Percentiles rank a stretch among this genome's conserved stretches.
Evolutionary conservation across 2,113 vertebrate genomes (phyloP).

Genomic region (Chrysochloris asiatica): DNA sequence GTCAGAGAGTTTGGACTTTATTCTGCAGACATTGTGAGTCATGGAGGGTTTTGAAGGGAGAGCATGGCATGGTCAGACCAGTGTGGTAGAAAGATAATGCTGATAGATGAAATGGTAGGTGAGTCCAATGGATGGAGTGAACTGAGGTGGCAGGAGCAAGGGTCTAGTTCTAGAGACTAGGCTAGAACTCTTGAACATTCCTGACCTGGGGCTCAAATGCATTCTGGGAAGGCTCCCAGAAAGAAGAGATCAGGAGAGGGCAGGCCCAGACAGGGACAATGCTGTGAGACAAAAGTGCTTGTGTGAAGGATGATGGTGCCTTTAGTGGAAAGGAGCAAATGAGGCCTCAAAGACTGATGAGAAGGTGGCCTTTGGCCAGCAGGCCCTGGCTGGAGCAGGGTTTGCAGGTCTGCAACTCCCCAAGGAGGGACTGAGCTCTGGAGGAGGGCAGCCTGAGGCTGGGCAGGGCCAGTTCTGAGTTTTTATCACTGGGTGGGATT

Average conservation of each 20-base stretch:
- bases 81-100: not conserved
- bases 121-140: not conserved
- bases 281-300: too few species aligned
- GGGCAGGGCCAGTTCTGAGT: conserved; percentile 39
- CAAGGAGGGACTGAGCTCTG: conserved; percentile 38
- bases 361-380: not conserved
- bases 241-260: not conserved
- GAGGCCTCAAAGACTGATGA: not conserved
- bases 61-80: not conserved
- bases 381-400: not conserved
- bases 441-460: conserved; percentile 11
- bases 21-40: not conserved
- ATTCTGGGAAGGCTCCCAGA: not conserved
- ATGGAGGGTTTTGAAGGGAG: not conserved
- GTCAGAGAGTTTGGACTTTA: not conserved
- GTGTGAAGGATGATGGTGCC: not conserved
- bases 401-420: not conserved
- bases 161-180: not conserved
- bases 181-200: not conserved
- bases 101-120: not conserved
- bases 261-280: not conserved
- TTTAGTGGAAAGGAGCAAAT: not conserved
- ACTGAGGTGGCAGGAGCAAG: not conserved
- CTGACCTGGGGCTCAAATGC: not conserved
- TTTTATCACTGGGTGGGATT: conserved; percentile 70